A percentile compares a stretch with the other conserved stretches of the same genome.
These are phyloP conservation scores for Lycophotia porphyrea DNA, from an alignment of 2,888 invertebrate species.

Conservation along the genomic window DNA sequence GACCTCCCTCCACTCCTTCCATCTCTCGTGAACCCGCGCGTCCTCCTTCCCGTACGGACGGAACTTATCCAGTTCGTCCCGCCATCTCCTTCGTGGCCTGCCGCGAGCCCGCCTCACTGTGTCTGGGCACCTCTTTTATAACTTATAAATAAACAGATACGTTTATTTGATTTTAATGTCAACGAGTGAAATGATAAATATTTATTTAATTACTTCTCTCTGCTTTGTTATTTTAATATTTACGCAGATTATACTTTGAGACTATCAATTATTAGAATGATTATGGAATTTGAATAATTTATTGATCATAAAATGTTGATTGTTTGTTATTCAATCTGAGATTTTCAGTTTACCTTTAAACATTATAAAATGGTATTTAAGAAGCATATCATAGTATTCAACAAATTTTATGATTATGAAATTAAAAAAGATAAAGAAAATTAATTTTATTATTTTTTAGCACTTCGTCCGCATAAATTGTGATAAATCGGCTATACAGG, in stretches of 20 bases:
- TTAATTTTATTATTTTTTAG: too few relatives aligned
- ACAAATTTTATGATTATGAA: too few relatives aligned
- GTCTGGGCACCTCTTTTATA: too few relatives aligned
- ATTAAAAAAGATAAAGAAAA: too few relatives aligned
- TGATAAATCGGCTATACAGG: too few relatives aligned
- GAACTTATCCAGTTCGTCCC: too few relatives aligned
- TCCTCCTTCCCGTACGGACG: too few relatives aligned
- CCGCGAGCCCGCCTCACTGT: too few relatives aligned
- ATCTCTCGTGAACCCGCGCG: too few relatives aligned
- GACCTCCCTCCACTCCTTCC: too few relatives aligned
- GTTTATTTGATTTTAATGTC: background rate
- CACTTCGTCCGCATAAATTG: too few relatives aligned
- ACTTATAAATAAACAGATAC: background rate
- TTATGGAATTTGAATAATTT: background rate
- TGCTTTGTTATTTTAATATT: constrained; percentile 9
- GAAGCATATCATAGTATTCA: background rate
- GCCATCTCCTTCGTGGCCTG: too few relatives aligned
- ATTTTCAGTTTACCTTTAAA: background rate
- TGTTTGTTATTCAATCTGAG: background rate
- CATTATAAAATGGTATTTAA: background rate
- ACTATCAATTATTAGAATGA: background rate
- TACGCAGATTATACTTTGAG: constrained; percentile 2
- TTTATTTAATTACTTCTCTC: constrained; percentile 16
- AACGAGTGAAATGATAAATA: constrained; percentile 6
- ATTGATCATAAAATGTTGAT: background rate